Conservation (phyloP, 1,140 invertebrate species). For the Musca domestica region DNA sequence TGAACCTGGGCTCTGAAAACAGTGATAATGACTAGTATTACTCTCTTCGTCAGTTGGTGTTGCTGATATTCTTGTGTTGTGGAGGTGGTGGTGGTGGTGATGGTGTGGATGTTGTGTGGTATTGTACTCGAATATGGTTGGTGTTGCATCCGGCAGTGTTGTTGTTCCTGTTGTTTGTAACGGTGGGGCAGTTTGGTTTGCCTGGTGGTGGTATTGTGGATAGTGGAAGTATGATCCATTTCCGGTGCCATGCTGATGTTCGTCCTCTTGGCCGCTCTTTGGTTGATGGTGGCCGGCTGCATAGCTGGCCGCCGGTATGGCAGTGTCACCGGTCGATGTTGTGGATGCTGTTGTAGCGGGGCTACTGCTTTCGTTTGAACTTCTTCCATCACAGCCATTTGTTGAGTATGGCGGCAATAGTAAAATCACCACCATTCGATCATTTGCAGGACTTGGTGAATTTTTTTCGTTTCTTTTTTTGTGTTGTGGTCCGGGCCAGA, state of each 20-base stretch:
- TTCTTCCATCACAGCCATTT: slow-evolving; percentile 36
- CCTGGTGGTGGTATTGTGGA: slow-evolving; percentile 30
- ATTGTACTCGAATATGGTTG: background rate
- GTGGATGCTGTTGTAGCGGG: slow-evolving; percentile 25
- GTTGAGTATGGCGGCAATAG: slow-evolving; percentile 51
- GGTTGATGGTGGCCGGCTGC: slow-evolving; percentile 8
- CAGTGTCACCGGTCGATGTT: slow-evolving; percentile 28
- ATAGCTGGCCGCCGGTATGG: slow-evolving; percentile 24
- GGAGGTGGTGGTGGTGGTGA: background rate
- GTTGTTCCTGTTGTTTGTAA: background rate
- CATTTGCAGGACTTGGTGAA: slow-evolving; percentile 39
- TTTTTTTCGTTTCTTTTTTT: slow-evolving; percentile 20
- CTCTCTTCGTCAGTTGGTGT: slow-evolving; percentile 24
- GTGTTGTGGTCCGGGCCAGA: background rate
- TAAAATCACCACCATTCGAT: slow-evolving; percentile 56
- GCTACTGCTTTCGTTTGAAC: slow-evolving; percentile 26
- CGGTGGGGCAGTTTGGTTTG: slow-evolving; percentile 27
- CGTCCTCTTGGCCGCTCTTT: background rate
- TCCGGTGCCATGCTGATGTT: slow-evolving; percentile 27
- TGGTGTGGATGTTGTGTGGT: slow-evolving; percentile 11
- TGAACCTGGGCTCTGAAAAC: slow-evolving; percentile 14
- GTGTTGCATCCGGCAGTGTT: slow-evolving; percentile 8
- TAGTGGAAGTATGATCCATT: slow-evolving; percentile 32
- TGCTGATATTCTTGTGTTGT: too few species aligned
- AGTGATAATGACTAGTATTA: slow-evolving; percentile 39